Evolutionary conservation across 1,140 invertebrate species (phyloP).

Genomic region (Bombus soroeensis): DNA sequence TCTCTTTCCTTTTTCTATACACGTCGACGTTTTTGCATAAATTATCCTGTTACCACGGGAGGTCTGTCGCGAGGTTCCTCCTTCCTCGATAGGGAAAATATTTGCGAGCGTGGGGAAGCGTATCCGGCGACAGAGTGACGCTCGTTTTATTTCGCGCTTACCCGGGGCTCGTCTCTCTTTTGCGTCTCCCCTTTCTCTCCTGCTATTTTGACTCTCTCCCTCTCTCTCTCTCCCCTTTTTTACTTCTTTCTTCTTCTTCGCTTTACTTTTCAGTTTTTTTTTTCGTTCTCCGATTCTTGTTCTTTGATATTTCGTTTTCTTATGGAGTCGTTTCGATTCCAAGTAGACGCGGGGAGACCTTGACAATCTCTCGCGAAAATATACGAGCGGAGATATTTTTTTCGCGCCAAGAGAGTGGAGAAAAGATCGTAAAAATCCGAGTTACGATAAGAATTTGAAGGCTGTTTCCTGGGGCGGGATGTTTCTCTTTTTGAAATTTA

Average conservation of each 20-base stretch:
- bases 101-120: slow-evolving; percentile 24
- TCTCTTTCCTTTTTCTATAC: not conserved
- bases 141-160: slow-evolving; percentile 33
- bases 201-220: not conserved
- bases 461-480: not conserved
- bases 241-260: not conserved
- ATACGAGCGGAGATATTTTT: slow-evolving; percentile 37
- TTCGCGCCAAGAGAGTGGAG: not conserved
- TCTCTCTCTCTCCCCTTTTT: not conserved
- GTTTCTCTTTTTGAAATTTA: not conserved
- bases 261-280: too few relatives aligned
- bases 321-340: not conserved
- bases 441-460: slow-evolving; percentile 19
- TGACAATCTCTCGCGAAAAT: slow-evolving; percentile 4
- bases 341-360: not conserved
- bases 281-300: not conserved
- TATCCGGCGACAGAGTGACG: slow-evolving; percentile 25
- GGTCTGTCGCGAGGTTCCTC: slow-evolving; percentile 31
- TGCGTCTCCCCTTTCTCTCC: not conserved
- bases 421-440: slow-evolving; percentile 38
- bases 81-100: slow-evolving; percentile 46
- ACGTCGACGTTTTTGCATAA: slow-evolving; percentile 46
- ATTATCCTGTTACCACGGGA: slow-evolving; percentile 50
- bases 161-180: not conserved
- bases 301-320: not conserved